Percentiles rank a stretch among this genome's conserved stretches.
Conservation (phyloP, 2,797 vertebrate species). For the Malurus leucopterus region DNA sequence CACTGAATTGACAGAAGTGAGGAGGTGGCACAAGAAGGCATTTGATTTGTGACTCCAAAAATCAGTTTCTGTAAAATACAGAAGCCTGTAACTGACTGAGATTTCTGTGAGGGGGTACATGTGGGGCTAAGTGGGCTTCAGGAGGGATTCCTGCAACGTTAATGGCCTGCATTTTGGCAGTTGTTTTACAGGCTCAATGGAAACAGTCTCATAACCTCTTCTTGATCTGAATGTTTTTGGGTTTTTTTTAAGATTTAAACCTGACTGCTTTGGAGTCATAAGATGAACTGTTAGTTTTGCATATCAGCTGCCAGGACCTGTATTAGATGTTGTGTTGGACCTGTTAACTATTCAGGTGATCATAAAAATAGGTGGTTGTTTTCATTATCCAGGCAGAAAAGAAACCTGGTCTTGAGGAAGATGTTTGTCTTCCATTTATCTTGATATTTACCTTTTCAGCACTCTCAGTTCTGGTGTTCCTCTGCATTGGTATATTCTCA, state of each 20-base stretch:
- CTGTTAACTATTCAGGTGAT: neutral
- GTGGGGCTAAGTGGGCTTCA: neutral
- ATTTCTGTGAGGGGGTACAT: neutral
- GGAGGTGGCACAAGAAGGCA: neutral
- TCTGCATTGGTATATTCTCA: neutral
- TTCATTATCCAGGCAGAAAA: neutral
- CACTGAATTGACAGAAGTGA: neutral
- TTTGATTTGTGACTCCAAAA: neutral
- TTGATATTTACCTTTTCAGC: neutral
- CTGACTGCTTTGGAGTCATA: neutral
- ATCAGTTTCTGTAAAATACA: neutral
- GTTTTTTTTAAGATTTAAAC: neutral
- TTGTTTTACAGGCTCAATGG: neutral
- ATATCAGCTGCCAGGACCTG: neutral
- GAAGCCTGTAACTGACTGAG: neutral
- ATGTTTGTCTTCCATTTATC: neutral
- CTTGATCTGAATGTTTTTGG: neutral
- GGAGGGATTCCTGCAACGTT: neutral
- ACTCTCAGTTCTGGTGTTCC: neutral
- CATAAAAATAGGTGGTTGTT: neutral
- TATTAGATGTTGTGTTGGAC: neutral
- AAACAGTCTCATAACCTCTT: neutral
- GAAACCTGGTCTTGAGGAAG: neutral
- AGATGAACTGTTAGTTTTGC: neutral
- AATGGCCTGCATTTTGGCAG: neutral